phyloP scores from a whole-genome alignment of 2,797 vertebrate genomes.

The Oryzias sinensis region DNA sequence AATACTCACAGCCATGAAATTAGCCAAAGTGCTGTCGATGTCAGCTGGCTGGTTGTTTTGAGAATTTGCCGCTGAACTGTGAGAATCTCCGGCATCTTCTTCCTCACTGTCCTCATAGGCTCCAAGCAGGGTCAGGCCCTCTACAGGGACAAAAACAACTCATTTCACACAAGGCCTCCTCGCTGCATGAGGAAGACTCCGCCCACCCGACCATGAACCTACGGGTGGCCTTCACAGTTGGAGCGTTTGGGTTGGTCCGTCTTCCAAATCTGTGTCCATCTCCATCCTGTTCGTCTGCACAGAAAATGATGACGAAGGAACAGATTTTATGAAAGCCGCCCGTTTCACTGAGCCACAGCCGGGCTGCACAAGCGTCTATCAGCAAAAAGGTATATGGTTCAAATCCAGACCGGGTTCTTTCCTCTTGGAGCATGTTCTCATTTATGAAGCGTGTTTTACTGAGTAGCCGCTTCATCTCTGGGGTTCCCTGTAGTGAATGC shows the following conservation, averaged over 20 bases:
- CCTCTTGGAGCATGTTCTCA: too few relatives aligned
- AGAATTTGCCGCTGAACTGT: constrained; percentile 57
- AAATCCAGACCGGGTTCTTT: not conserved
- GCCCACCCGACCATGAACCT: constrained; percentile 30
- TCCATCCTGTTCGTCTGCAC: constrained; percentile 86
- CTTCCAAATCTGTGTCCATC: constrained; percentile 73
- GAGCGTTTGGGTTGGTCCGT: constrained; percentile 72
- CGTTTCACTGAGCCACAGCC: not conserved
- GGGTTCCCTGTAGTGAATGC: too few relatives aligned
- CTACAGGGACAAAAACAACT: constrained; percentile 58
- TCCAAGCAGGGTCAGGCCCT: constrained; percentile 92
- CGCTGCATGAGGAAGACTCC: not conserved
- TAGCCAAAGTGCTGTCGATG: constrained; percentile 95
- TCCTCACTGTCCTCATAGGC: constrained; percentile 97
- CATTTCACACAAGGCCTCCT: rapidly evolving
- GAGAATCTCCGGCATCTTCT: constrained; percentile 79
- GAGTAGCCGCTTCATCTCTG: too few relatives aligned
- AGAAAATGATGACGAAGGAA: not conserved
- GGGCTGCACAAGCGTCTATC: not conserved
- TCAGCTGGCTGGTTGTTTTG: constrained; percentile 83
- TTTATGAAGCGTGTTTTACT: too few relatives aligned
- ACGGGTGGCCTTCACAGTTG: constrained; percentile 91
- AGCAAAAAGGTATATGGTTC: not conserved
- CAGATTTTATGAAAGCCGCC: too few relatives aligned
- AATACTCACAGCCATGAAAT: constrained; percentile 92